Conservation (phyloP, 2,797 vertebrate genomes). For the Helostoma temminkii region DNA sequence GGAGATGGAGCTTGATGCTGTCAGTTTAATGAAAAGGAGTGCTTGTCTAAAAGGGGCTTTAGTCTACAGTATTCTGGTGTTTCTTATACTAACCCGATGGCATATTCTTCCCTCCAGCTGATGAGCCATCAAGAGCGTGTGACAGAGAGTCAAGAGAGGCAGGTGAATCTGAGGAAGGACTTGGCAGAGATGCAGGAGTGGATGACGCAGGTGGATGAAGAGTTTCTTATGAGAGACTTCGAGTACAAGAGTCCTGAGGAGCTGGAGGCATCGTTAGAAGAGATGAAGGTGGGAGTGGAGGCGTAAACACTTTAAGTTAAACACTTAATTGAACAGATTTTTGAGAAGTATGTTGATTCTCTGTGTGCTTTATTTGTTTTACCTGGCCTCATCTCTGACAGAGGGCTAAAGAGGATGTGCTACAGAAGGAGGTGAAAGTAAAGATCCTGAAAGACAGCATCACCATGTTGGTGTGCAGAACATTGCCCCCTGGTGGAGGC, state of each 20-base stretch:
- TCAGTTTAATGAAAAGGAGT: too few relatives aligned
- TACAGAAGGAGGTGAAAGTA: conserved; percentile 98
- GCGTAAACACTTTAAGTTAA: not conserved
- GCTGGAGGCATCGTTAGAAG: conserved; percentile 91
- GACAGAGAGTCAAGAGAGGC: conserved; percentile 92
- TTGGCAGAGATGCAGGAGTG: conserved; percentile 98
- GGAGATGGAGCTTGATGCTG: too few relatives aligned
- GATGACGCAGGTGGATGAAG: conserved; percentile 97
- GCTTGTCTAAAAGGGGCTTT: too few relatives aligned
- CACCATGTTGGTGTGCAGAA: conserved; percentile 88
- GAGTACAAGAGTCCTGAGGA: conserved; percentile 98
- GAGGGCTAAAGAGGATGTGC: conserved; percentile 98
- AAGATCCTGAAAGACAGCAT: conserved; percentile 98
- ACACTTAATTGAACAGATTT: not conserved
- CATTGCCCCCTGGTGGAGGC: conserved; percentile 80
- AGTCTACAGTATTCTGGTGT: not conserved
- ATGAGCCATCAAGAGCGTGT: conserved; percentile 87
- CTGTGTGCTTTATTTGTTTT: not conserved
- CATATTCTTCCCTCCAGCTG: conserved; percentile 81
- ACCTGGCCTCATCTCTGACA: conserved; percentile 60
- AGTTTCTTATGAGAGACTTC: conserved; percentile 97
- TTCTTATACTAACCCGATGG: not conserved
- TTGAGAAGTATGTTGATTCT: not conserved
- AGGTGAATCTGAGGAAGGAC: conserved; percentile 95
- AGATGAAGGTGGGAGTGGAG: conserved; percentile 92